phyloP scores from a whole-genome alignment of 2,113 vertebrate genomes.

The Regulus satrapa region DNA sequence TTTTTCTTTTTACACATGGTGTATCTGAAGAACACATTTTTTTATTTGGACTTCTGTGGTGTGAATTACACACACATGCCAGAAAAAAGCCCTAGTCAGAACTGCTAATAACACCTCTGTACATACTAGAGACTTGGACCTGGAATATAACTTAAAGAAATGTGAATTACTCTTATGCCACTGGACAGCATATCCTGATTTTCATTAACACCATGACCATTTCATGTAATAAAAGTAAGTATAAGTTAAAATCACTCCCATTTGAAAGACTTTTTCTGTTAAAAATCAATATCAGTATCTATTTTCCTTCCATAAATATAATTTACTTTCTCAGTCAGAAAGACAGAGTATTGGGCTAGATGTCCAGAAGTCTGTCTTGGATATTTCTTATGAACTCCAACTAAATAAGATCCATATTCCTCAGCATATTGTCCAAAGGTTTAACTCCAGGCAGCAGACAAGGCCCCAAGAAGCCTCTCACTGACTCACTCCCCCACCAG shows the following conservation, averaged over 20 bases:
- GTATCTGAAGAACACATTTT: neutral
- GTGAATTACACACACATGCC: rapidly evolving
- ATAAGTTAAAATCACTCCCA: neutral
- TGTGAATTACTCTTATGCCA: neutral
- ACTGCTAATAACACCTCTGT: neutral
- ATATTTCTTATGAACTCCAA: neutral
- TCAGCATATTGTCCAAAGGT: neutral
- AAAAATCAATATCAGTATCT: neutral
- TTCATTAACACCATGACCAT: neutral
- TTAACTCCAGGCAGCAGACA: neutral
- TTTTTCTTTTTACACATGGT: neutral
- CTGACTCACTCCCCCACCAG: neutral
- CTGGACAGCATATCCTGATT: neutral
- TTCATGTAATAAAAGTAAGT: neutral
- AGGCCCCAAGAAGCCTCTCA: rapidly evolving
- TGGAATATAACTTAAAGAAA: neutral
- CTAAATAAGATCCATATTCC: neutral
- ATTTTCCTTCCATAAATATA: neutral
- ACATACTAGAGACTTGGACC: neutral
- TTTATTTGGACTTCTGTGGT: neutral
- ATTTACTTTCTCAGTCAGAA: neutral
- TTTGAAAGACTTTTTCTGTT: neutral
- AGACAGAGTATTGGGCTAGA: neutral
- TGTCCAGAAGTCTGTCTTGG: neutral
- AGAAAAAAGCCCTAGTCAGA: neutral